Conservation (phyloP, 2,113 vertebrate species). For the Syngnathus typhle region DNA sequence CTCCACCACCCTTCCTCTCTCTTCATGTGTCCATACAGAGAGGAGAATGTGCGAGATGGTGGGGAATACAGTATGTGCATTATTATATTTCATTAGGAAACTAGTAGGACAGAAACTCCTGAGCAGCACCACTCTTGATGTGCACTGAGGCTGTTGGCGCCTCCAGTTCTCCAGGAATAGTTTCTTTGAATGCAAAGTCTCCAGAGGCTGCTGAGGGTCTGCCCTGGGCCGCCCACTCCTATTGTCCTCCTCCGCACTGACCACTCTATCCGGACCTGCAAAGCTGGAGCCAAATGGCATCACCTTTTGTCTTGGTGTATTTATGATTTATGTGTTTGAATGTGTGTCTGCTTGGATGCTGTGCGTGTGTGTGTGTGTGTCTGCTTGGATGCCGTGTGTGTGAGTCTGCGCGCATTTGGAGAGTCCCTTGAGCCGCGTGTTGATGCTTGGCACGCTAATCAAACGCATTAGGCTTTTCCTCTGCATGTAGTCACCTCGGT, state of each 20-base stretch:
- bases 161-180: conserved; percentile 52
- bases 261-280: conserved; percentile 57
- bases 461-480: conserved; percentile 66
- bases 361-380: conserved; percentile 16
- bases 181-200: conserved; percentile 53
- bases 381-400: no score
- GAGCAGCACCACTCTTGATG: conserved; percentile 58
- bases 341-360: conserved; percentile 17
- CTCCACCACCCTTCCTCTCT: conserved; percentile 56
- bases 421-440: conserved; percentile 48
- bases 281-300: conserved; percentile 55
- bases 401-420: conserved; percentile 18
- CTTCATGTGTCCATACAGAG: conserved; percentile 61
- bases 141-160: conserved; percentile 42
- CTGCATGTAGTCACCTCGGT: conserved; percentile 53
- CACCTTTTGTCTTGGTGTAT: conserved; percentile 63
- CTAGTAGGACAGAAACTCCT: conserved; percentile 44
- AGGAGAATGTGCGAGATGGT: conserved; percentile 45
- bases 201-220: conserved; percentile 46
- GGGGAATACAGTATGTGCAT: conserved; percentile 51
- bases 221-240: conserved; percentile 51
- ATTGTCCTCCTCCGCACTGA: conserved; percentile 68
- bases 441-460: conserved; percentile 55
- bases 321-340: conserved; percentile 61
- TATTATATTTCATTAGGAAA: conserved; percentile 68